Evolutionary conservation across 2,888 invertebrate species (phyloP), one percentile per base, ranked within the genome.

Genomic region (Oxystoma pomonae): DNA sequence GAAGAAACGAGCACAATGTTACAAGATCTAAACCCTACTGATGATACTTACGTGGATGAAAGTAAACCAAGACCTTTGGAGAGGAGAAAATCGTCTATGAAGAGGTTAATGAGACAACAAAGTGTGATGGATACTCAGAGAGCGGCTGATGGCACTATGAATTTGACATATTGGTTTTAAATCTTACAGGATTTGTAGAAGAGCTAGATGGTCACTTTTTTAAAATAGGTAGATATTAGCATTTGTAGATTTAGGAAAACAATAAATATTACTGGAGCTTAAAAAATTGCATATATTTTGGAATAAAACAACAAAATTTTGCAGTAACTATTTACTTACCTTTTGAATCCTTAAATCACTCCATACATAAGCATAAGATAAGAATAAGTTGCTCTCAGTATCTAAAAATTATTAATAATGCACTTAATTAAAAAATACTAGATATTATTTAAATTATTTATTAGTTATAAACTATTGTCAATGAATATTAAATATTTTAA

Each of bases 81-180:
- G 18, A 56, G 55, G 17, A 74, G 86, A 61, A 81, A 85, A 21
- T 81, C 79, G 65, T 89, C 89, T 0, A 86, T 89, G 83, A 85
- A 86, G 53, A 85, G 87, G 72, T 80, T 94, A 49, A 89, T 89
- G 9, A 85, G 92, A 7, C 94, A 94, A 78, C 84, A 88, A 60
- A 93, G 92, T 78, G 84, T 88, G 12, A 86, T 94, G 84, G 93
- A 94, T 72, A 93, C 93, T 0, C 93, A 92, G 67, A 85, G 89
- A 65, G 88, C 90, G 71, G 83, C 86, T 1, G 89, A 91, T 73
- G 94, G 94, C 16, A 88, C 87, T 59, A 90, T 94, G 79, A 91
- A 89, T 77, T 87, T 94, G 84, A 91, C 93, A 0, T 92, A 93
- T 78, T 94, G 94, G 94, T 92, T 92, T 81, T 93, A 83, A 80